Conservation (phyloP, 2,888 invertebrate genomes). For the Parnassius glacialis region DNA sequence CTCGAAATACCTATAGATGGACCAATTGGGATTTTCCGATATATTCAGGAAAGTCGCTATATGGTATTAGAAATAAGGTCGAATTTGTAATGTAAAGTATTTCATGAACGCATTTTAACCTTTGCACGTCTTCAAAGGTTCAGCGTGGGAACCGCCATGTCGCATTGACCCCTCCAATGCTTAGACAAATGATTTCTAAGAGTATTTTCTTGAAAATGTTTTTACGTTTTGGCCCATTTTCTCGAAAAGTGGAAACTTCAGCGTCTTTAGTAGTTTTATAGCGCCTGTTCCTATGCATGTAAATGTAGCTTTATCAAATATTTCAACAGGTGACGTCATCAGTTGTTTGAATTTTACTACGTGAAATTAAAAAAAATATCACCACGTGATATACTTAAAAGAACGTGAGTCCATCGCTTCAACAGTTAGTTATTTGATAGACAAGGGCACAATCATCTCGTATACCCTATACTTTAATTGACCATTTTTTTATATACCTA, state of each 20-base stretch:
- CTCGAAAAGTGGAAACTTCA: conserved; percentile 25
- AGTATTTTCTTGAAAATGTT: conserved; percentile 64
- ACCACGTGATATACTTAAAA: no score
- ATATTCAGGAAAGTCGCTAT: conserved; percentile 23
- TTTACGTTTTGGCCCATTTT: conserved; percentile 45
- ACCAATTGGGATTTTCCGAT: conserved; percentile 36
- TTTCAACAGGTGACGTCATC: no score
- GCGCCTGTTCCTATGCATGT: conserved; percentile 9
- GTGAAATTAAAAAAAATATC: no score
- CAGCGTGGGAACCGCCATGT: conserved; percentile 71
- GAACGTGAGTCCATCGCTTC: no score
- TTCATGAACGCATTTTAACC: conserved; percentile 26
- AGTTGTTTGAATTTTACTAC: no score
- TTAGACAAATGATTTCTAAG: conserved; percentile 72
- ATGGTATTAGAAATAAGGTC: conserved; percentile 33
- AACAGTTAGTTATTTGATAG: no score
- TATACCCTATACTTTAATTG: no score
- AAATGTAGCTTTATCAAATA: neutral
- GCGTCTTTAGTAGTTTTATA: conserved; percentile 21
- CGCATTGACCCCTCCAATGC: conserved; percentile 71
- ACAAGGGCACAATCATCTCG: no score
- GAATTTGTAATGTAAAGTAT: conserved; percentile 29
- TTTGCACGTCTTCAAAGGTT: conserved; percentile 46
- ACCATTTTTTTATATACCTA: no score
- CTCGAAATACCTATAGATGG: conserved; percentile 64